Evolutionary conservation across 2,113 vertebrate genomes (phyloP).

Genomic region (Thymallus thymallus): DNA sequence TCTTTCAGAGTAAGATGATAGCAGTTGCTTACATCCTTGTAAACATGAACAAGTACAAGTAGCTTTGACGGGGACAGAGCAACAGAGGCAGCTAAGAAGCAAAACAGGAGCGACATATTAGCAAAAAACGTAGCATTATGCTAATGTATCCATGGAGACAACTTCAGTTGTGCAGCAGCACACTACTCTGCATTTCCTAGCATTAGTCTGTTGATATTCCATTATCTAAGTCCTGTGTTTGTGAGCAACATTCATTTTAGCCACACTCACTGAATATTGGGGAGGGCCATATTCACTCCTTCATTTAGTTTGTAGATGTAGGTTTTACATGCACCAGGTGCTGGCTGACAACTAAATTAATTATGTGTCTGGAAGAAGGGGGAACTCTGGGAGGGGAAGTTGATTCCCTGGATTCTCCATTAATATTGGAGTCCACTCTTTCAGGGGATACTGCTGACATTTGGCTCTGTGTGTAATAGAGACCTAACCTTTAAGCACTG

Average conservation of each 20-base stretch:
- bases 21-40: neutral
- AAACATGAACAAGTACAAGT: conserved; percentile 10
- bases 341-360: conserved; percentile 68
- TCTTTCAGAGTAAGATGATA: conserved; percentile 13
- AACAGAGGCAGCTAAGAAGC: conserved; percentile 29
- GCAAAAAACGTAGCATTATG: conserved; percentile 55
- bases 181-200: conserved; percentile 31
- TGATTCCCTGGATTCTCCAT: conserved; percentile 69
- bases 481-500: conserved; percentile 90
- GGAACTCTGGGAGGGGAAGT: conserved; percentile 68
- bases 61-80: conserved; percentile 3
- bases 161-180: conserved; percentile 31
- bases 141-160: conserved; percentile 44
- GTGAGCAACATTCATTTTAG: conserved; percentile 48
- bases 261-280: conserved; percentile 39
- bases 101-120: conserved; percentile 40
- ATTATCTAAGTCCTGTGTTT: conserved; percentile 26
- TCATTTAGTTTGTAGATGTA: conserved; percentile 68
- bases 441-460: conserved; percentile 72
- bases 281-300: conserved; percentile 63
- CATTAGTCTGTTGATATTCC: conserved; percentile 42
- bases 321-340: conserved; percentile 65
- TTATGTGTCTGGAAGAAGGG: conserved; percentile 67
- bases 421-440: conserved; percentile 74
- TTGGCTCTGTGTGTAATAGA: conserved; percentile 80